Conservation (phyloP, 2,797 vertebrate species). For the Lateolabrax maculatus region DNA sequence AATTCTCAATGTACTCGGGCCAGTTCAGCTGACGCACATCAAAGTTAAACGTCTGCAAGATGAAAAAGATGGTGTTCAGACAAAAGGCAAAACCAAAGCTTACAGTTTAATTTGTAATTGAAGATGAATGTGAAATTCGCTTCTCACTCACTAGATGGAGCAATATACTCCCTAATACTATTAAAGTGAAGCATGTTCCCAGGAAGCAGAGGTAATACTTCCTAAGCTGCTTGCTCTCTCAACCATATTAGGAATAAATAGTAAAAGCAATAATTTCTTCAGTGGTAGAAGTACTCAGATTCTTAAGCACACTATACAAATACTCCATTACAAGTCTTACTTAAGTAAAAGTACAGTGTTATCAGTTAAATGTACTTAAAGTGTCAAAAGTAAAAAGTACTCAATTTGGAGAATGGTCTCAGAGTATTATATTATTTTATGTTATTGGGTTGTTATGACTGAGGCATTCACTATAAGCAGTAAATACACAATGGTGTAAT, state of each 20-base stretch:
- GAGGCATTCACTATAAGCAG: neutral
- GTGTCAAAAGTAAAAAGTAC: neutral
- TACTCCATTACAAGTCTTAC: no score
- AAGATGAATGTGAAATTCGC: neutral
- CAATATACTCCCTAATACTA: neutral
- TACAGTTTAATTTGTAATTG: neutral
- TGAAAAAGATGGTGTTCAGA: neutral
- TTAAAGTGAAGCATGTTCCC: neutral
- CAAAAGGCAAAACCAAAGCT: neutral
- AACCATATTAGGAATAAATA: neutral
- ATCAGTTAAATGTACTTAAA: neutral
- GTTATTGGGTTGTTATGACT: neutral
- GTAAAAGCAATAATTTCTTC: neutral
- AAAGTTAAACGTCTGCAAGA: conserved; percentile 92
- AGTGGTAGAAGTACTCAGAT: neutral
- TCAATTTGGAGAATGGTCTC: neutral
- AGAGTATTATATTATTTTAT: neutral
- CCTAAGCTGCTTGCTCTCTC: neutral
- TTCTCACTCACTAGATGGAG: conserved; percentile 53
- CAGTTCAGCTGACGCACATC: conserved; percentile 97
- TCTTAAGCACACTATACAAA: neutral
- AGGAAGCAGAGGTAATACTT: neutral
- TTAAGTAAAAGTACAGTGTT: neutral
- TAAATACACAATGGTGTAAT: neutral
- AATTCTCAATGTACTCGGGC: conserved; percentile 96